Evolutionary conservation across 2,113 vertebrate species (phyloP), one percentile per base, ranked within the genome.

Genomic region (Oncorhynchus tshawytscha): DNA sequence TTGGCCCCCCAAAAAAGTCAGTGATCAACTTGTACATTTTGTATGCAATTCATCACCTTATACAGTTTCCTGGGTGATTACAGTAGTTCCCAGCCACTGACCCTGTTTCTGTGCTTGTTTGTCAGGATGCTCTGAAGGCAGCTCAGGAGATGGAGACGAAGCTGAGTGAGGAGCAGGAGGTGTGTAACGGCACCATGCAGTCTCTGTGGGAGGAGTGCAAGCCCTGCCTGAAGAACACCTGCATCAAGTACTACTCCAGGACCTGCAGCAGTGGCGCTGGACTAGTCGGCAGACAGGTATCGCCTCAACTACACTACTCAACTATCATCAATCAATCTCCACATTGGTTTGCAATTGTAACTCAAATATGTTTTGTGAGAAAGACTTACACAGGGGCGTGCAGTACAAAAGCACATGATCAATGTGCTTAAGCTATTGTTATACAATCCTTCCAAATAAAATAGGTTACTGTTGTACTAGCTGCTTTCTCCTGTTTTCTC

Each of bases 121-220:
- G 0, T 5, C 74, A 96, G 96, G 94, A 95, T 0, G 96, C 95
- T 0, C 85, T 98, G 13, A 87, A 66, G 2, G 69, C 76, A 0
- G 97, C 95, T 15, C 89, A 89, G 85, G 92, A 94, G 31, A 92
- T 94, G 72, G 95, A 97, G 86, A 83, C 76, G 81, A 88, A 95
- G 88, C 92, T 98, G 87, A 90, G 88, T 2, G 91, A 85, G 0
- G 91, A 91, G 72, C 67, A 94, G 75, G 92, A 91, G 18, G 88
- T 94, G 18, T 97, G 97, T 75, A 97, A 96, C 0, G 95, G 95
- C n/a, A 93, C 94, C 25, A 94, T 95, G 91, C 87, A 79, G 87
- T 86, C 92, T 5, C 92, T 97, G 31, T 98, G 96, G 97, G 96
- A 97, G 79, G 94, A 97, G 79, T 97, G 97, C 62, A 97, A 97